Evolutionary conservation across 2,888 invertebrate species (phyloP).

Genomic region (Drosophila kuntzei): DNA sequence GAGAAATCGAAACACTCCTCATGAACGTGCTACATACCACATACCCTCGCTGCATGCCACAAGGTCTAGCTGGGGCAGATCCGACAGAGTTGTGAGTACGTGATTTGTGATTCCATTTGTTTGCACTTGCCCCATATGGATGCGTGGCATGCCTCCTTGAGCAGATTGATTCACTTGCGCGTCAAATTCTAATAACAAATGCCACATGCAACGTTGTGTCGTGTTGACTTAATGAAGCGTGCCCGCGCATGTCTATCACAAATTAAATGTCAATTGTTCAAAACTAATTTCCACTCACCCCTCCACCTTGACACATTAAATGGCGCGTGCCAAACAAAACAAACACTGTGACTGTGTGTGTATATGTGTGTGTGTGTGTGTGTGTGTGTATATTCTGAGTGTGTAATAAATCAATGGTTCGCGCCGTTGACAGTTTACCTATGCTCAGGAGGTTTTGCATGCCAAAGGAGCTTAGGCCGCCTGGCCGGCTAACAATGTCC

Average conservation of each 20-base stretch:
- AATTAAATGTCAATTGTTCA: constrained; percentile 82
- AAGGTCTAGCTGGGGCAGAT: constrained; percentile 26
- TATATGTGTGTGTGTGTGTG: constrained; percentile 13
- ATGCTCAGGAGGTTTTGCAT: constrained; percentile 45
- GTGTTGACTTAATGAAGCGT: constrained; percentile 83
- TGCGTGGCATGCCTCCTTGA: constrained; percentile 24
- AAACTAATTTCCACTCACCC: constrained; percentile 67
- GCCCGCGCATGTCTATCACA: constrained; percentile 80
- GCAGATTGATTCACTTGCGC: constrained; percentile 46
- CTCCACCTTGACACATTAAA: constrained; percentile 46
- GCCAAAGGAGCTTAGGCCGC: constrained; percentile 29
- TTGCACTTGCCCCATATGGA: constrained; percentile 50
- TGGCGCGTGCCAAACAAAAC: constrained; percentile 69
- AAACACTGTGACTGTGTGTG: constrained; percentile 3
- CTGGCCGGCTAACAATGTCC: constrained; percentile 19
- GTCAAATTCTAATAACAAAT: constrained; percentile 73
- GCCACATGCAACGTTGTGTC: constrained; percentile 72
- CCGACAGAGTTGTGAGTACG: constrained; percentile 49
- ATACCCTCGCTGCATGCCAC: constrained; percentile 21
- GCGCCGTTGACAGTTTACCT: constrained; percentile 67
- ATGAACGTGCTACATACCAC: constrained; percentile 36
- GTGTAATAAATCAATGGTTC: constrained; percentile 68
- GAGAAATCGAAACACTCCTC: constrained; percentile 63
- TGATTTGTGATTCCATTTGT: constrained; percentile 74
- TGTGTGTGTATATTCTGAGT: constrained; percentile 1